These are phyloP conservation scores for Dione vanillae DNA, from an alignment of 2,888 invertebrate genomes.

Conservation along the genomic window DNA sequence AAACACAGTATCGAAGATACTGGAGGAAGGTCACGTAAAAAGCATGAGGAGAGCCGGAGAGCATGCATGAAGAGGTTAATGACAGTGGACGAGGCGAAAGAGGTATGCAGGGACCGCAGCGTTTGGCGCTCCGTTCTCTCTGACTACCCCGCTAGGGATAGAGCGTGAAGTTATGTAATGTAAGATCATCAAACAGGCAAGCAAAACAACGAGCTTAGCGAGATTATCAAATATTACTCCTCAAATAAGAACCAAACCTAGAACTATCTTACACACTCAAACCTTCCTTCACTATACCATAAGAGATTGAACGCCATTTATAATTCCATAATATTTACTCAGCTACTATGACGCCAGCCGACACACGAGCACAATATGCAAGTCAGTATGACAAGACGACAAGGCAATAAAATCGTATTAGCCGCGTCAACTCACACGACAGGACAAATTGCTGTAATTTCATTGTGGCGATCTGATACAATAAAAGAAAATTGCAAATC, in stretches of 20 bases:
- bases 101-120: no score
- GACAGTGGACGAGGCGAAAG: no score
- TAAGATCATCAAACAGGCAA: no score
- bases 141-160: no score
- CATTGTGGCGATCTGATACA: slow-evolving; percentile 26
- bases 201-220: no score
- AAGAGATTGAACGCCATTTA: background rate
- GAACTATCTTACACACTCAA: background rate
- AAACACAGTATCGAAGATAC: no score
- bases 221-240: background rate
- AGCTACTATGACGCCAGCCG: slow-evolving; percentile 1
- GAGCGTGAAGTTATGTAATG: no score
- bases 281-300: background rate
- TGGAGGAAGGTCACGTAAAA: no score
- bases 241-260: background rate
- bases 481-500: slow-evolving; percentile 38
- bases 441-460: slow-evolving; percentile 43
- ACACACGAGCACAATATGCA: slow-evolving; percentile 23
- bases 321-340: slow-evolving; percentile 1
- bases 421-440: slow-evolving; percentile 48
- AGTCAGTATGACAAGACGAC: slow-evolving; percentile 49
- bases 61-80: no score
- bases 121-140: no score
- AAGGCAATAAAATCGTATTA: slow-evolving; percentile 51
- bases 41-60: no score